phyloP scores from a whole-genome alignment of 2,113 vertebrate genomes.

The Stercorarius parasiticus region DNA sequence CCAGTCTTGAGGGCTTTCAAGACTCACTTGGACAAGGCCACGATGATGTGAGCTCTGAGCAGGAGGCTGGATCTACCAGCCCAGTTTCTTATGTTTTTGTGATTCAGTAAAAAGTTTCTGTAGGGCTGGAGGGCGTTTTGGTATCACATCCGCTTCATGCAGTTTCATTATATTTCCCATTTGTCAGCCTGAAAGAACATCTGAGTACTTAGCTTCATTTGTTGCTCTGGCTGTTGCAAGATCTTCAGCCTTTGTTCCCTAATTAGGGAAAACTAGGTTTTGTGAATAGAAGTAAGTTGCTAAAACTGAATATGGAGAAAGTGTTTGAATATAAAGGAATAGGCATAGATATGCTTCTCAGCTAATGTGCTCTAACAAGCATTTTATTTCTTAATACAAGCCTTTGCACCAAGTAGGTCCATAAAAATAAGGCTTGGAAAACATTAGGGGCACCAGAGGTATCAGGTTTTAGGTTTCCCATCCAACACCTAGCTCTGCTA shows the following conservation, averaged over 20 bases:
- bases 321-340: background rate
- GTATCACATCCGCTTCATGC: background rate
- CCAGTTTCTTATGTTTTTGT: background rate
- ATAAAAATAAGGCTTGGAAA: background rate
- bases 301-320: background rate
- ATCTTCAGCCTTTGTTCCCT: background rate
- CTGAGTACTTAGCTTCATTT: background rate
- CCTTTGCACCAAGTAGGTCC: background rate
- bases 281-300: background rate
- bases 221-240: background rate
- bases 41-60: background rate
- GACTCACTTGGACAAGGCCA: background rate
- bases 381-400: background rate
- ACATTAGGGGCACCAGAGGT: background rate
- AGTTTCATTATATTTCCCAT: background rate
- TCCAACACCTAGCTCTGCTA: background rate
- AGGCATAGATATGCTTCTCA: background rate
- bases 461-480: background rate
- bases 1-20: background rate
- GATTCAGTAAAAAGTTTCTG: background rate
- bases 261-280: background rate
- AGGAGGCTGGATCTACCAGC: background rate
- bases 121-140: fast-evolving
- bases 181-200: background rate
- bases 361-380: background rate